Base-by-base conservation (phyloP, 2,888 invertebrate genomes). In the Temnothorax unifasciatus region DNA sequence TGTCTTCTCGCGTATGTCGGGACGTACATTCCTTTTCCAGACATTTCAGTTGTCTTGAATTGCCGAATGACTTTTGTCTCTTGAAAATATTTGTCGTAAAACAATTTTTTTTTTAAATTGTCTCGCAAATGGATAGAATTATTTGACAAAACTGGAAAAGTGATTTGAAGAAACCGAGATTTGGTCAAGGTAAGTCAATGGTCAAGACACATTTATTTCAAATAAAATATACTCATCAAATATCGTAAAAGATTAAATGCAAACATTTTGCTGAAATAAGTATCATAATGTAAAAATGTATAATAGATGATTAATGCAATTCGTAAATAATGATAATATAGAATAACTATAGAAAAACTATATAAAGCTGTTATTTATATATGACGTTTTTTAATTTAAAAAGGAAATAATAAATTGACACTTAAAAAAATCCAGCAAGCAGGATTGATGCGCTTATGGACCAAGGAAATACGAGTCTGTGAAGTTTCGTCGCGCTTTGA, bases 391-490 rank as follows among this genome's bases (percentile, higher is more conserved):
- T 11, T 52, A 47, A 18, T 44, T 25, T 13, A 9, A 13, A 0
- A 52, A 52, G 11, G n/a, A 34, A 54, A 52, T 41, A n/a, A 73
- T 41, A n/a, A 73, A 18, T 41, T 4, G 8, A 41, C 29, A 68
- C 11, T 15, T 57, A 6, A 66, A 41, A 86, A 84, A 54, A 47
- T 5, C 34, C 88, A 86, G 84, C 83, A 87, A 86, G 82, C 83
- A 82, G 82, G 77, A 84, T 84, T 76, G 87, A 77, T 63, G 90
- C 83, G 66, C 84, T 68, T 15, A 47, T 69, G 44, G 52, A 63
- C 61, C 50, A 69, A 73, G 73, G 52, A 85, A 87, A 89, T 74
- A 69, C 44, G 82, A 74, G 50, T 57, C 61, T 64, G 41, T 25
- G 66, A 87, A 87, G 84, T 71, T 61, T 54, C 54, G n/a, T 59